Percentiles rank a stretch among this genome's conserved stretches.
Conservation (phyloP, 2,797 vertebrate species). For the Amazona finschi region DNA sequence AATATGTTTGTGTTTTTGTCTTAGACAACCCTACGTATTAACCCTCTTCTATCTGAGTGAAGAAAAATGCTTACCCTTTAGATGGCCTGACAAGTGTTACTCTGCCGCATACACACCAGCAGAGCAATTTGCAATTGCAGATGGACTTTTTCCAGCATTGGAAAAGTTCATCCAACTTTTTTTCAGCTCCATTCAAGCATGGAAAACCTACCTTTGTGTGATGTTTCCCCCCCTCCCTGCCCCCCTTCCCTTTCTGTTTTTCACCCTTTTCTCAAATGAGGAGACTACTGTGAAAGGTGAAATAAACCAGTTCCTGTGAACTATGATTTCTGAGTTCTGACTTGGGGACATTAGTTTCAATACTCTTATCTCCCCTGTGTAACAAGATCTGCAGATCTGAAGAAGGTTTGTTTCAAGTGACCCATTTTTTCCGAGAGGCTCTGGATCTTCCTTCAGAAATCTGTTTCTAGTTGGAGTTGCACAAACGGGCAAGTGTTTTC, state of each 20-base stretch:
- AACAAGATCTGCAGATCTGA: background rate
- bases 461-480: constrained; percentile 5
- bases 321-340: background rate
- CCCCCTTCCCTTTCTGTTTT: background rate
- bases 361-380: background rate
- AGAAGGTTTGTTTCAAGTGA: constrained; percentile 6
- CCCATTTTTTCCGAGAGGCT: background rate
- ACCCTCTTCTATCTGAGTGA: background rate
- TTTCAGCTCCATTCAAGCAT: constrained; percentile 18
- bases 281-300: background rate
- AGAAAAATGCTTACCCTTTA: background rate
- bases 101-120: background rate
- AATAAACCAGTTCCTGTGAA: background rate
- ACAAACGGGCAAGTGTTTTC: constrained; percentile 38
- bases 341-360: background rate
- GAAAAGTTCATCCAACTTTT: constrained; percentile 29
- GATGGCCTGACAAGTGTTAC: background rate
- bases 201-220: background rate
- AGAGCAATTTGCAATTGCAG: background rate
- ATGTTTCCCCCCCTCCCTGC: background rate
- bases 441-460: constrained; percentile 7
- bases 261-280: background rate
- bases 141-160: background rate
- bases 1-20: background rate
- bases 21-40: background rate